Evolutionary conservation across 2,888 invertebrate genomes (phyloP).

Genomic region (Megamerina dolium): DNA sequence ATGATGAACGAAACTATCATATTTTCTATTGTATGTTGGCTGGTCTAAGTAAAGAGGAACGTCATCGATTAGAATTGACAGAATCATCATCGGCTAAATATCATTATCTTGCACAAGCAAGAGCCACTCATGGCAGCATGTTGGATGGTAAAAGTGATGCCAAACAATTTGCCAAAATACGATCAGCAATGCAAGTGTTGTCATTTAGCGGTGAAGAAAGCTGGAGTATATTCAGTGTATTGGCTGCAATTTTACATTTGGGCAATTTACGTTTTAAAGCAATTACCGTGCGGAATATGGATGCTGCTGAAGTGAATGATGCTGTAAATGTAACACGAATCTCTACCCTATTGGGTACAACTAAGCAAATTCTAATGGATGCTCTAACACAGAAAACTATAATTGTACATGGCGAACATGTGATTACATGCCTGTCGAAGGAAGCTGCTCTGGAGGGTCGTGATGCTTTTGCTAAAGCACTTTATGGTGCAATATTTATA

Average conservation of each 20-base stretch:
- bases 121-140: too few relatives aligned
- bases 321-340: conserved; percentile 62
- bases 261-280: conserved; percentile 85
- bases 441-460: conserved; percentile 75
- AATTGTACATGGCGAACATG: conserved; percentile 74
- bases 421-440: conserved; percentile 68
- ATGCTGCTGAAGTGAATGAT: conserved; percentile 80
- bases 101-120: conserved; percentile 75
- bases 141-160: conserved; percentile 75
- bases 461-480: conserved; percentile 88
- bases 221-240: conserved; percentile 74
- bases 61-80: conserved; percentile 64
- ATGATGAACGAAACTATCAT: conserved; percentile 90
- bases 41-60: conserved; percentile 75
- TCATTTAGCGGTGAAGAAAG: conserved; percentile 80
- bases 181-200: conserved; percentile 88
- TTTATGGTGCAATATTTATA: conserved; percentile 87
- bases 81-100: conserved; percentile 65
- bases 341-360: conserved; percentile 66
- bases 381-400: conserved; percentile 83
- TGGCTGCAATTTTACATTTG: conserved; percentile 83
- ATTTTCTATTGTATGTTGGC: conserved; percentile 88
- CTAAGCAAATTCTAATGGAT: conserved; percentile 63
- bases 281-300: conserved; percentile 71
- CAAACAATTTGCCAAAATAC: conserved; percentile 78